These are phyloP conservation scores for Protobothrops flavoviridis DNA, from an alignment of 2,113 vertebrate genomes.

Conservation along the genomic window DNA sequence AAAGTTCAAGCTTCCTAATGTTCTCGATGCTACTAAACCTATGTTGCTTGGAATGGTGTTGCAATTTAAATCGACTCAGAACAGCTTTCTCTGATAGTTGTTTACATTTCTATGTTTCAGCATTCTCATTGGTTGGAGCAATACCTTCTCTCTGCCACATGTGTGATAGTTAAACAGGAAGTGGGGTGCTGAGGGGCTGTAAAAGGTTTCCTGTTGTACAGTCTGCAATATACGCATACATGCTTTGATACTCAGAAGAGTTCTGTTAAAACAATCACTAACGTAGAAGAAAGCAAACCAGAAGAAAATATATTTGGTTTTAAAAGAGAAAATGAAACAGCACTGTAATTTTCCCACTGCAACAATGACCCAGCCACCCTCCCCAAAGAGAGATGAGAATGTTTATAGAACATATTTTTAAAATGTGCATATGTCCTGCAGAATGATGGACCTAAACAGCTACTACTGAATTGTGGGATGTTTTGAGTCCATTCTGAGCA, in stretches of 20 bases:
- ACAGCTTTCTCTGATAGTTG: conserved; percentile 48
- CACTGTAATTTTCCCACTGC: not conserved
- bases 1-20: accelerated
- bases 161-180: conserved; percentile 41
- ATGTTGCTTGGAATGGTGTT: not conserved
- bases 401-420: not conserved
- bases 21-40: not conserved
- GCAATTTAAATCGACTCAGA: not conserved
- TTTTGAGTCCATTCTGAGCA: not conserved
- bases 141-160: conserved; percentile 29
- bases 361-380: not conserved
- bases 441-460: not conserved
- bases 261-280: conserved; percentile 31
- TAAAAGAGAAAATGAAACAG: conserved; percentile 10
- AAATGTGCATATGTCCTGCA: not conserved
- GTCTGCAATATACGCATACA: not conserved
- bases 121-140: not conserved
- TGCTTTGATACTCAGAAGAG: not conserved
- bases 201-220: conserved; percentile 50
- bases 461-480: not conserved
- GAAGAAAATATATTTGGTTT: not conserved
- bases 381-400: accelerated
- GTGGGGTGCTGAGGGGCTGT: conserved; percentile 26
- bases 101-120: conserved; percentile 44
- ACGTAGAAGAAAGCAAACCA: not conserved